Base-by-base conservation (phyloP, 2,113 vertebrate genomes). In the Hystrix brachyura region DNA sequence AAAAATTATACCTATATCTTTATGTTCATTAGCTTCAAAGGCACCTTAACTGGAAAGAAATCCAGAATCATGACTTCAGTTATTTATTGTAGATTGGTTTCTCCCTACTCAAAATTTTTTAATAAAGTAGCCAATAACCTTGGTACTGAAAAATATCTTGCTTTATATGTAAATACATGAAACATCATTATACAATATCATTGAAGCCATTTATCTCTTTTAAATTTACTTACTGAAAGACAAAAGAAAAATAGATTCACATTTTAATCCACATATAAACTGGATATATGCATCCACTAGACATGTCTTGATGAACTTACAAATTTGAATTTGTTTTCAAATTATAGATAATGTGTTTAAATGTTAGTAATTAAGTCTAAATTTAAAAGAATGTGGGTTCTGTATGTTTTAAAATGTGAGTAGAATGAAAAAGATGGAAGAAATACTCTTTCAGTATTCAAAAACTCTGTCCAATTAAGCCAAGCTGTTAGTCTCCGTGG, bases 41-140 rank as follows among this genome's bases (percentile, higher is more conserved):
- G 81, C 0, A 62, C 2, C 13, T 5, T 85, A 3, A 80, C 11
- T 12, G 85, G 51, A 90, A 90, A 69, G 9, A 88, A 27, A 76
- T 38, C 4, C 46, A 91, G 21, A 96, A 71, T 53, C 15, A 79
- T 1, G 94, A 3, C 2, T 84, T 81, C 83, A 82, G 38, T 90
- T 14, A 65, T 4, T 60, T 90, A 71, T 17, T 34, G 67, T 64
- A 43, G 74, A 71, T 43, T 96, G 4, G 14, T 78, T 96, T 91
- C n/a, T 86, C 88, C 57, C 15, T 72, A 79, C 2, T 91, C 48
- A 74, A 82, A 84, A 62, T 43, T 46, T 91, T 76, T 97, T 90
- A 90, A 90, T 23, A 53, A 94, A 85, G 51, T 71, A 2, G 13
- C 8, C 91, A 69, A 2, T 72, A 4, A 64, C 7, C 7, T 12